Percentiles rank a stretch among this genome's conserved stretches.
These are phyloP conservation scores for Leucophenga montana DNA, from an alignment of 2,888 invertebrate species.

Conservation along the genomic window DNA sequence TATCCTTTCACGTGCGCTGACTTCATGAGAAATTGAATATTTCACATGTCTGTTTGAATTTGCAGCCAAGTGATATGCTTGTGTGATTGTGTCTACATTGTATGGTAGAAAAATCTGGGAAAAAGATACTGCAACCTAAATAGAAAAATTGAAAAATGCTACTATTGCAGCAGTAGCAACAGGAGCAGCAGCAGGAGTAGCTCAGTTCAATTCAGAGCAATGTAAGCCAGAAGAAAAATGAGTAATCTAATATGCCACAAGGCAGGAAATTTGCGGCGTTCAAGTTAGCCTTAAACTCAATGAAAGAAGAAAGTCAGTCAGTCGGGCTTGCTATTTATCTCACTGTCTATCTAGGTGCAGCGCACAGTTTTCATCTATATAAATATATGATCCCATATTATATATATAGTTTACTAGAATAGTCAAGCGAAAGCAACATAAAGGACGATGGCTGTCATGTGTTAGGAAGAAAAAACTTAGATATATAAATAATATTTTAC, in stretches of 20 bases:
- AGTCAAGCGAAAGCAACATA: conserved; percentile 3
- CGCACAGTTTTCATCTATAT: too few relatives aligned
- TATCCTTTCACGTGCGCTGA: conserved; percentile 36
- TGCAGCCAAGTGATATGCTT: conserved; percentile 32
- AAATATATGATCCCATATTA: too few relatives aligned
- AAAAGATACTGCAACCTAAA: conserved; percentile 47
- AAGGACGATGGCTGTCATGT: conserved; percentile 35
- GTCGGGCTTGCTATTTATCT: conserved; percentile 9
- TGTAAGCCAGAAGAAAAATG: not conserved
- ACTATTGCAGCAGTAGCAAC: conserved; percentile 12
- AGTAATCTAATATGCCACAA: conserved; percentile 57
- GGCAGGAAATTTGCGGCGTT: conserved; percentile 54
- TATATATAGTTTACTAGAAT: conserved; percentile 21
- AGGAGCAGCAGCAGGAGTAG: too few relatives aligned
- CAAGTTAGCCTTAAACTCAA: not conserved
- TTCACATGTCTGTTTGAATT: conserved; percentile 60
- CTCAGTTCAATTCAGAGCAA: not conserved
- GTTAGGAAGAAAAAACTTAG: conserved; percentile 28
- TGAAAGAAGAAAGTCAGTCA: conserved; percentile 34
- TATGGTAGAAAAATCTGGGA: conserved; percentile 22
- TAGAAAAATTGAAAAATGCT: conserved; percentile 55
- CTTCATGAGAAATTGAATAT: conserved; percentile 59
- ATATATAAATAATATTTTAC: conserved; percentile 55
- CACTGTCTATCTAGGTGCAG: not conserved
- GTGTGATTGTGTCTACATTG: conserved; percentile 43